Evolutionary conservation across 1,140 invertebrate species (phyloP).

Genomic region (Drosophila parvula): DNA sequence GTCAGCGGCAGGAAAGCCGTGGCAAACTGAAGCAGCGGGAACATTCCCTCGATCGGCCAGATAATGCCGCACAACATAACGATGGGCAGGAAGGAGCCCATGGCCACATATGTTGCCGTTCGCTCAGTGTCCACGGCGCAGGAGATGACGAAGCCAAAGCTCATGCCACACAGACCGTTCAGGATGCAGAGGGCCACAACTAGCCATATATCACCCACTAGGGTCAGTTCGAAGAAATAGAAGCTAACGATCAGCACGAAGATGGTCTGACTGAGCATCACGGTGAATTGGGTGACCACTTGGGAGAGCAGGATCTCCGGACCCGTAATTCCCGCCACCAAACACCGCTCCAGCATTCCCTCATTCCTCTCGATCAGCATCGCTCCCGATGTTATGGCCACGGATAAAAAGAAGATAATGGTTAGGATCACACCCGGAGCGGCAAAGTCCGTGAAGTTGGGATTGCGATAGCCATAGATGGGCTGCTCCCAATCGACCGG

Average conservation of each 20-base stretch:
- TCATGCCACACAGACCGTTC: conserved; percentile 96
- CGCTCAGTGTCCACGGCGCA: conserved; percentile 94
- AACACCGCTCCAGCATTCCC: conserved; percentile 93
- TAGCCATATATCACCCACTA: conserved; percentile 90
- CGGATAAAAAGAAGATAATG: conserved; percentile 97
- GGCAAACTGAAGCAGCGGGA: conserved; percentile 90
- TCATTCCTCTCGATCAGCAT: conserved; percentile 96
- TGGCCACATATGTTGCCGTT: conserved; percentile 95
- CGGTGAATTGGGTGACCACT: conserved; percentile 93
- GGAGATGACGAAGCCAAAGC: conserved; percentile 95
- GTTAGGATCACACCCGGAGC: conserved; percentile 96
- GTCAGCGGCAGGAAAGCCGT: conserved; percentile 94
- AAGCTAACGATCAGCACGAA: conserved; percentile 94
- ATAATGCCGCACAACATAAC: conserved; percentile 95
- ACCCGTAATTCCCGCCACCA: conserved; percentile 91
- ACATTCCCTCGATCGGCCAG: conserved; percentile 94
- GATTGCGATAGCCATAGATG: conserved; percentile 92
- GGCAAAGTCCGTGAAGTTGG: conserved; percentile 97
- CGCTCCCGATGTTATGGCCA: conserved; percentile 95
- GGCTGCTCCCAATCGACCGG: conserved; percentile 92
- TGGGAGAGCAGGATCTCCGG: conserved; percentile 93
- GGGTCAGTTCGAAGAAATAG: conserved; percentile 91
- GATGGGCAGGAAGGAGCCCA: conserved; percentile 97
- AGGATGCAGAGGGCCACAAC: conserved; percentile 91
- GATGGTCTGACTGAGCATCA: conserved; percentile 93